Base-by-base conservation (phyloP, 2,113 vertebrate species). In the Hepsetus odoe region DNA sequence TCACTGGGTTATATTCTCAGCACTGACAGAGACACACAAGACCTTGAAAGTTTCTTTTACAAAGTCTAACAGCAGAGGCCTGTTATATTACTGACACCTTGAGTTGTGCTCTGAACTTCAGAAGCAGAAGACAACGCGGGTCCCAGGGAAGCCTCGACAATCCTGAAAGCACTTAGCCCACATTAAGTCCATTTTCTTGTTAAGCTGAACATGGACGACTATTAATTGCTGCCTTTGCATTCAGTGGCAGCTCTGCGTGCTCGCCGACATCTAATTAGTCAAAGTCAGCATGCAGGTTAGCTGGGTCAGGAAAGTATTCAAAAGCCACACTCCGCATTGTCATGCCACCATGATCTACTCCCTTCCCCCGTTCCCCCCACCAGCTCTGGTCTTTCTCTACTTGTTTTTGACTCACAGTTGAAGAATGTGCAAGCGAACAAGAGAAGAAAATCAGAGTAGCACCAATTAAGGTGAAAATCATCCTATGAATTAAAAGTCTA, bases 231-330 rank as follows among this genome's bases (percentile, higher is more conserved):
- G 46, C 22, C 66, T 81, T 79, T 68, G 78, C 64, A 83, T 83
- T 83, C 74, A 65, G 77, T 32, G 33, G 46, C 65, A n/a, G 77
- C 64, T 65, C 65, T 56, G 61, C 74, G 46, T 64, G 42, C 58
- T 81, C 78, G 55, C 65, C 68, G 70, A 83, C 73, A 79, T 80
- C 84, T 71, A 87, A 85, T 87, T 85, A 83, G 82, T 84, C 82
- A 84, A 83, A 84, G 73, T 81, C 82, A 79, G 68, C 66, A 55
- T 32, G 64, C 79, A 75, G 81, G 84, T 82, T 87, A 80, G 71
- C 77, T 68, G 9, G 81, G 86, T 85, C 81, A 84, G 65, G 82
- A 62, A 83, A 82, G 76, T 79, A 78, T 85, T 86, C 40, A 68
- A 83, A 70, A 64, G 76, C 74, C 71, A 59, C 74, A 65, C 40